Evolutionary conservation across 2,797 vertebrate genomes (phyloP), one percentile per base, ranked within the genome.

Genomic region (Phrynocephalus forsythii): DNA sequence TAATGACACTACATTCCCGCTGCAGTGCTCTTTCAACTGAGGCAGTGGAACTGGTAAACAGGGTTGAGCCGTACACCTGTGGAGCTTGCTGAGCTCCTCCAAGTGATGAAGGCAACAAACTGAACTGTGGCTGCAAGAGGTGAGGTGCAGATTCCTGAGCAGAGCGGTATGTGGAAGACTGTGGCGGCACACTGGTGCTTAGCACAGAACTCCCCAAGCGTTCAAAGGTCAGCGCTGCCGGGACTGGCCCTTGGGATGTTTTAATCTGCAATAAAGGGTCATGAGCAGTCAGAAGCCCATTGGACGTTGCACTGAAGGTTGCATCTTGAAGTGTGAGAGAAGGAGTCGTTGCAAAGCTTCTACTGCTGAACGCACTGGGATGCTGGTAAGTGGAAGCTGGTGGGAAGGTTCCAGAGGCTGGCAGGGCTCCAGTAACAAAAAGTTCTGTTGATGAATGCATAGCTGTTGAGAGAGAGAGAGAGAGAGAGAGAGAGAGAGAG

Each of bases 1-100:
- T 99, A 95, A 99, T 99, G 94, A 99, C 99, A 98, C 99, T 99
- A 98, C 99, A 99, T 99, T 99, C 99, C 97, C 99, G 97, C 96
- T 99, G 99, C 97, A 99, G 98, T 95, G 98, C 98, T 98, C 98
- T 98, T 95, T 99, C 99, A 28, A 99, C 98, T 92, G 98, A 98
- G 94, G 96, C 95, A 86, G 97, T 95, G 90, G 97, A 97, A 97
- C 98, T 97, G 87, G 99, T 97, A 94, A 99, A 99, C 94, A 98
- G 97, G 5, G 98, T 96, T 73, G 98, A 97, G 94, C 97, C 97
- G 24, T 98, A 99, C 16, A 98, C 96, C 96, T 99, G 98, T 92
- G 97, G 94, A 90, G 96, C 95, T 91, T 97, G 97, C 90, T 99
- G 98, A 94, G 97, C 90, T 93, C 97, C 94, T 88, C 97, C 97